Percentiles rank a stretch among this genome's conserved stretches.
phyloP scores from a whole-genome alignment of 1,140 invertebrate genomes.

The Trichogramma pretiosum region DNA sequence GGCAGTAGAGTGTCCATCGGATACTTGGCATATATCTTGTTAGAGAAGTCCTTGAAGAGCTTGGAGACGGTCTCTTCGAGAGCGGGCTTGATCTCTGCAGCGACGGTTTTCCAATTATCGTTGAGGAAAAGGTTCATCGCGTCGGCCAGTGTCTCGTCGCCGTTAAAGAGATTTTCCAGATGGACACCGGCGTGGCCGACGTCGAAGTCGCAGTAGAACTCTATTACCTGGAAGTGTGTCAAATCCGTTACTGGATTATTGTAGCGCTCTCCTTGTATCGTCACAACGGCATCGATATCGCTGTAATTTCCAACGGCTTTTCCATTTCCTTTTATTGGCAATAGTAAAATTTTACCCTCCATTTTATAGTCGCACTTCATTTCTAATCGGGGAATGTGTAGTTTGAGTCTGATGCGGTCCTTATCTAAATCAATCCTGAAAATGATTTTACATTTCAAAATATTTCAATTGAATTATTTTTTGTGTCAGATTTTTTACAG shows the following conservation, averaged over 20 bases:
- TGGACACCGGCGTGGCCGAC: slow-evolving; percentile 52
- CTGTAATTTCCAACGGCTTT: slow-evolving; percentile 48
- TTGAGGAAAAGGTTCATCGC: slow-evolving; percentile 55
- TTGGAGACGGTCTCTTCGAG: slow-evolving; percentile 46
- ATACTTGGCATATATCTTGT: slow-evolving; percentile 44
- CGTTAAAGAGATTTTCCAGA: slow-evolving; percentile 61
- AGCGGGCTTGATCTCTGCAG: slow-evolving; percentile 51
- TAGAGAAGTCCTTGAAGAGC: slow-evolving; percentile 50
- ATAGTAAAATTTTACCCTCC: slow-evolving; percentile 52
- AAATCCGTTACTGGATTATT: slow-evolving; percentile 33
- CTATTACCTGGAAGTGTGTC: slow-evolving; percentile 50
- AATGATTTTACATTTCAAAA: too few relatives aligned
- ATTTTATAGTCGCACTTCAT: slow-evolving; percentile 50
- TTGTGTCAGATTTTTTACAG: too few relatives aligned
- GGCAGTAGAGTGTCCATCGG: slow-evolving; percentile 36
- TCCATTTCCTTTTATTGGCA: slow-evolving; percentile 54
- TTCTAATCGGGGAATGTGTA: slow-evolving; percentile 49
- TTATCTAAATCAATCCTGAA: slow-evolving; percentile 47
- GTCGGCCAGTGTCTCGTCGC: slow-evolving; percentile 53
- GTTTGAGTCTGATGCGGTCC: slow-evolving; percentile 42
- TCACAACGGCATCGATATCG: slow-evolving; percentile 53
- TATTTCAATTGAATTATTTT: too few relatives aligned
- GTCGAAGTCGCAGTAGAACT: slow-evolving; percentile 55
- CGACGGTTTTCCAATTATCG: slow-evolving; percentile 53
- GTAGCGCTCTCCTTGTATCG: slow-evolving; percentile 49